Conservation (phyloP, 1,140 invertebrate species). For the Drosophila melanica region DNA sequence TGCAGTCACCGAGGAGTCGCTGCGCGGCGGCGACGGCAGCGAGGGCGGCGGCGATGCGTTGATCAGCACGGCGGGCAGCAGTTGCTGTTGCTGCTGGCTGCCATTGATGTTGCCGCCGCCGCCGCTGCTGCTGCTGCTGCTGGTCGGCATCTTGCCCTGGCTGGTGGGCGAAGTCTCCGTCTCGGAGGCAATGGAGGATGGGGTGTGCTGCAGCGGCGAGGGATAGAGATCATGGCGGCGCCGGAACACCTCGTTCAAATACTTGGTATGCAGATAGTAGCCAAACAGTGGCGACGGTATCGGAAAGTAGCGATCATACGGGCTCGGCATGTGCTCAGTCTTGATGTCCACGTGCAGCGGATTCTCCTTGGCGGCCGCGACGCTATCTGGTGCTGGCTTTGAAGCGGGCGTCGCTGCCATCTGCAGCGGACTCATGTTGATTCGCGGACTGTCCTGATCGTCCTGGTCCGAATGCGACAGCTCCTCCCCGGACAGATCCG, state of each 20-base stretch:
- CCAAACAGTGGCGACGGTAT: conserved; percentile 88
- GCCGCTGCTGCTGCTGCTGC: conserved; percentile 6
- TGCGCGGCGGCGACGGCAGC: conserved; percentile 80
- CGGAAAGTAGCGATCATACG: conserved; percentile 86
- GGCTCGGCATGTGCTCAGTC: conserved; percentile 84
- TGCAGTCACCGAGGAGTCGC: conserved; percentile 67
- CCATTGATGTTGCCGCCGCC: no score
- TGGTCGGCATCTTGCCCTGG: conserved; percentile 30
- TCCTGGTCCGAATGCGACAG: conserved; percentile 72
- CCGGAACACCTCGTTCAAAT: conserved; percentile 88
- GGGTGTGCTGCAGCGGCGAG: conserved; percentile 78
- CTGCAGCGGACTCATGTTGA: conserved; percentile 79
- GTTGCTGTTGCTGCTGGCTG: conserved; percentile 37
- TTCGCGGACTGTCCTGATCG: conserved; percentile 72
- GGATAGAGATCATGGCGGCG: conserved; percentile 90
- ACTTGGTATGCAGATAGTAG: conserved; percentile 90
- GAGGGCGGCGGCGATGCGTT: conserved; percentile 73
- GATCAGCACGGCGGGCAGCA: conserved; percentile 50
- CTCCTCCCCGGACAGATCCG: conserved; percentile 70
- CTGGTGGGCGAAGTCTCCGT: conserved; percentile 72
- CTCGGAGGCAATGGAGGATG: conserved; percentile 76
- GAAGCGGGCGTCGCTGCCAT: conserved; percentile 43
- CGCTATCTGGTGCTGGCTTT: conserved; percentile 26
- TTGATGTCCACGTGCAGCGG: conserved; percentile 85
- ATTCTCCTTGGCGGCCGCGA: conserved; percentile 78